Evolutionary conservation across 2,113 vertebrate species (phyloP).

Genomic region (Coracopsis vasa): DNA sequence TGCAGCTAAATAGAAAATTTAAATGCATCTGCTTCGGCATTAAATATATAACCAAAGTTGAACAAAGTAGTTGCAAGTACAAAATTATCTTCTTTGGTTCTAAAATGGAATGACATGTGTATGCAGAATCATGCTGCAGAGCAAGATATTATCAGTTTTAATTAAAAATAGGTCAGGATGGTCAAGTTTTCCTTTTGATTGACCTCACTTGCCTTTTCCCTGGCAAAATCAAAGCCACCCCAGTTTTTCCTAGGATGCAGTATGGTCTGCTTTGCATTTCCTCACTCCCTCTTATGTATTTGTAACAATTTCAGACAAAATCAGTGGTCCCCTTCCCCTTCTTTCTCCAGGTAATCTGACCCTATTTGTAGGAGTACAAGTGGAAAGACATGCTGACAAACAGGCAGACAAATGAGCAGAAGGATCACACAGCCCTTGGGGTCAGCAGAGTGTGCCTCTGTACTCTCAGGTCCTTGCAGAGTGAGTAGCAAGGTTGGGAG

Average conservation of each 20-base stretch:
- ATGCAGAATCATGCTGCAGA: background rate
- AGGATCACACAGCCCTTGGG: background rate
- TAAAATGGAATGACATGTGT: background rate
- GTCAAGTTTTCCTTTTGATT: background rate
- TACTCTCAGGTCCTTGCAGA: background rate
- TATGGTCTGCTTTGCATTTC: background rate
- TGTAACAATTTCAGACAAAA: background rate
- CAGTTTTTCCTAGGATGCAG: background rate
- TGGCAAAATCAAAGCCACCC: background rate
- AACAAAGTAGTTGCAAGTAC: background rate
- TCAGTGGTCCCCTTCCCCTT: background rate
- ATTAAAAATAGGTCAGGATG: background rate
- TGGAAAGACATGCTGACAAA: background rate
- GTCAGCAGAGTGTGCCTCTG: background rate
- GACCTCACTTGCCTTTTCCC: background rate
- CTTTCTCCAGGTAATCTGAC: background rate
- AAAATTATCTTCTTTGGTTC: background rate
- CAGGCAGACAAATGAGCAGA: background rate
- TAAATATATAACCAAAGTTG: background rate
- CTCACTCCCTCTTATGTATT: background rate
- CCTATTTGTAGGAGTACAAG: background rate
- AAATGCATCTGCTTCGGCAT: background rate
- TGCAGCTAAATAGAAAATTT: background rate
- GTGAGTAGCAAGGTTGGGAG: background rate
- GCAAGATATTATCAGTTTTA: constrained; percentile 7